Evolutionary conservation across 2,888 invertebrate genomes (phyloP), one percentile per base, ranked within the genome.

Genomic region (Slavum lentiscoides): DNA sequence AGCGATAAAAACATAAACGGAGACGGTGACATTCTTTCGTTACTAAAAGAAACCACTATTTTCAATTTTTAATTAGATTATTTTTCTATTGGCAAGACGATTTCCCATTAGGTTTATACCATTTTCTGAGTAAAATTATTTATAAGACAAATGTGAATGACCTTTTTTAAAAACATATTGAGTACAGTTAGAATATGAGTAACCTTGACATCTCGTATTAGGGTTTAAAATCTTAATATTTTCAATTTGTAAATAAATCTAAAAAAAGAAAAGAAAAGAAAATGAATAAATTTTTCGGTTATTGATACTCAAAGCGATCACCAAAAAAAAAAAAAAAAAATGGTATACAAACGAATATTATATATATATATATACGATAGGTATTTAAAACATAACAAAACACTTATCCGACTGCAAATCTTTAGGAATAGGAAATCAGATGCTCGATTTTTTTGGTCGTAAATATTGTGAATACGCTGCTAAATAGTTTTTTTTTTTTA

Each of bases 401-500:
- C 6, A 37, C 39, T 13, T 67, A 67, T 43, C 21, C 15, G 8
- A 21, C 7, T 67, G 39, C 39, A 43, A 43, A 23, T 0, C 8
- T 43, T 67, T 43, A 37, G 37, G 7, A 37, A 64, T 37, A 30
- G 19, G 30, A 37, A 64, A 11, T 5, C n/a, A 67, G 43, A 43
- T 3, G 8, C 4, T 15, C 21, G 43, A 17, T 8, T 43, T 23
- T 43, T 21, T 43, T 15, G 43, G 21, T 7, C 15, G 13, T 43
- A 13, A 6, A 7, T 67, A 43, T 21, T 21, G 43, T 43, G 39
- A 43, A 53, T 69, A 53, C 2, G 6, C 49, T 53, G 0, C 30
- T 69, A 69, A 69, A 30, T 6, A 13, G 21, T 15, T 72, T 73
- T 13, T 73, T 49, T 55, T 21, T 58, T 67, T 43, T 59, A 43